Conservation (phyloP, 2,113 vertebrate genomes). For the Antennarius striatus region DNA sequence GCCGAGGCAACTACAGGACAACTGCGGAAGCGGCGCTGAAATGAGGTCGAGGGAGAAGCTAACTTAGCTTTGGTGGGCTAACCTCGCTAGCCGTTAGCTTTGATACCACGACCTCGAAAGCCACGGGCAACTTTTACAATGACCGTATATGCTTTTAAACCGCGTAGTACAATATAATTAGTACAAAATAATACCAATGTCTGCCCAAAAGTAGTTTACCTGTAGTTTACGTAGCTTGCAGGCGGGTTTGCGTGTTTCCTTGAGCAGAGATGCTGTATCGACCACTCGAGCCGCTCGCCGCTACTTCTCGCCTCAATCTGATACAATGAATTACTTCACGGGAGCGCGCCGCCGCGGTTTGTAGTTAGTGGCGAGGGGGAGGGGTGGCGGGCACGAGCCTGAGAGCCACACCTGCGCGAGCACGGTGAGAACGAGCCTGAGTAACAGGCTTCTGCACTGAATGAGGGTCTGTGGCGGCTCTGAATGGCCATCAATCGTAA, state of each 20-base stretch:
- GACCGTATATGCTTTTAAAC: not conserved
- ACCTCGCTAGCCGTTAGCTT: conserved; percentile 47
- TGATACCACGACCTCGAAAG: conserved; percentile 38
- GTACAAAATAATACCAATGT: rapidly evolving
- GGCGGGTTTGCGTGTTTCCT: conserved; percentile 37
- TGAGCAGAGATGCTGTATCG: conserved; percentile 42
- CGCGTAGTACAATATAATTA: rapidly evolving
- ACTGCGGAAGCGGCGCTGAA: conserved; percentile 61
- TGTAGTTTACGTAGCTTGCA: conserved; percentile 55
- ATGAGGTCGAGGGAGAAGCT: conserved; percentile 44
- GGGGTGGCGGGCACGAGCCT: conserved; percentile 67
- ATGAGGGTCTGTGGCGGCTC: too few relatives aligned
- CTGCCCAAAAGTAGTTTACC: conserved; percentile 67
- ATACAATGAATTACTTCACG: conserved; percentile 75
- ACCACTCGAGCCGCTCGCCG: conserved; percentile 32
- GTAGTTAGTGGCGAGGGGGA: conserved; percentile 50
- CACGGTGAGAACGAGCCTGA: conserved; percentile 44
- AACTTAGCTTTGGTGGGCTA: conserved; percentile 43
- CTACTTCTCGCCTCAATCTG: conserved; percentile 51
- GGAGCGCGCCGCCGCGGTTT: conserved; percentile 69
- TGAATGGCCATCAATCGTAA: too few relatives aligned
- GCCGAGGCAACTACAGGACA: conserved; percentile 6
- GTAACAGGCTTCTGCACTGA: too few relatives aligned
- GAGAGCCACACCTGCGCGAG: conserved; percentile 82
- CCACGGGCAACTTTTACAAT: conserved; percentile 55